These are phyloP conservation scores for Caenorhabditis uteleia DNA, from an alignment of 2,888 invertebrate species.

Conservation along the genomic window DNA sequence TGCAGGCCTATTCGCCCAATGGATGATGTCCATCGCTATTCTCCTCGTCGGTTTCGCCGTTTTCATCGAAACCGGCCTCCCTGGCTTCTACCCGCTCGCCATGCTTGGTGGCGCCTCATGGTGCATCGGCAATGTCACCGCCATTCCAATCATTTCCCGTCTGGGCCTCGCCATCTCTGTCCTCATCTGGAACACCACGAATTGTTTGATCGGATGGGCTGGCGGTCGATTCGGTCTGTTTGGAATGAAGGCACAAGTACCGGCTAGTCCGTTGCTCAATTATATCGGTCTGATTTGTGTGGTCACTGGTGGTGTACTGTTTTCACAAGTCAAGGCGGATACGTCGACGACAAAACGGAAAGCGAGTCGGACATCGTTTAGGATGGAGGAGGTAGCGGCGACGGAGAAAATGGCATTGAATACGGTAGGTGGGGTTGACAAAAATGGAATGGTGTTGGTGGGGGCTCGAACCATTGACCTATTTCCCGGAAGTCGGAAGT, in stretches of 20 bases:
- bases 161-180: conserved; percentile 70
- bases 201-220: conserved; percentile 71
- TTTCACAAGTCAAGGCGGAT: conserved; percentile 58
- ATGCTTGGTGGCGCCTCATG: conserved; percentile 73
- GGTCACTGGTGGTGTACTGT: conserved; percentile 61
- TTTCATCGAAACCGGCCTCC: conserved; percentile 67
- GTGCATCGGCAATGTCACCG: conserved; percentile 72
- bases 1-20: conserved; percentile 73
- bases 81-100: conserved; percentile 72
- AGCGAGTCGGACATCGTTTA: conserved; percentile 3
- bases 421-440: conserved; percentile 18
- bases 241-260: conserved; percentile 54
- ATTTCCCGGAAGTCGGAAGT: too few species aligned
- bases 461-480: not conserved
- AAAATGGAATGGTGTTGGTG: not conserved
- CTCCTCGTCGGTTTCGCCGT: conserved; percentile 70
- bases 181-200: conserved; percentile 72
- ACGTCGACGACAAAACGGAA: conserved; percentile 17
- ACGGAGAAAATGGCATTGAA: conserved; percentile 38
- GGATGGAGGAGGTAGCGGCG: conserved; percentile 14
- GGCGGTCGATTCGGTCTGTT: conserved; percentile 66
- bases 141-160: conserved; percentile 71
- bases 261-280: conserved; percentile 54
- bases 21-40: conserved; percentile 71
- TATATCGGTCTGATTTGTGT: conserved; percentile 62